phyloP scores from a whole-genome alignment of 2,888 invertebrate species.

The Reticulitermes lucifugus region DNA sequence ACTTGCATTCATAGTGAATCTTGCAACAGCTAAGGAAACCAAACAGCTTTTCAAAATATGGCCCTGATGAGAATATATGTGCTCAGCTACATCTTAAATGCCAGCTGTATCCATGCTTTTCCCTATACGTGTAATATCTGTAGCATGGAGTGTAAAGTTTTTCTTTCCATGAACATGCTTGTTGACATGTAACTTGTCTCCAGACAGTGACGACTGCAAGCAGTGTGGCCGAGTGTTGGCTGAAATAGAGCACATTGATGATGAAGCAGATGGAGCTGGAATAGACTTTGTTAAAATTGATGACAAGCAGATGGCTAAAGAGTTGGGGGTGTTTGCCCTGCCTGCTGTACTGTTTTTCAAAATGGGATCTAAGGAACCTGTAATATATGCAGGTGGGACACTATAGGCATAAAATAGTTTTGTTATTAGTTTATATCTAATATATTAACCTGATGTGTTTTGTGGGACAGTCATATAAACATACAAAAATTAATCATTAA shows the following conservation, averaged over 20 bases:
- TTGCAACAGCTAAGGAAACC: too few relatives aligned
- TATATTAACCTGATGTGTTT: too few relatives aligned
- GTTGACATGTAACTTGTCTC: slow-evolving; percentile 34
- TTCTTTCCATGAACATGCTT: background rate
- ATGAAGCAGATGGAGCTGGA: slow-evolving; percentile 90
- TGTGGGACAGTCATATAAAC: too few relatives aligned
- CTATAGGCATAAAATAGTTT: too few relatives aligned
- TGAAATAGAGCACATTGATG: slow-evolving; percentile 93
- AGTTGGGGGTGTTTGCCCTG: slow-evolving; percentile 88
- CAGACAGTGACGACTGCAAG: slow-evolving; percentile 95
- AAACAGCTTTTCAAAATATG: too few relatives aligned
- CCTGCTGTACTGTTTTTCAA: slow-evolving; percentile 93
- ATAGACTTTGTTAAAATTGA: slow-evolving; percentile 95
- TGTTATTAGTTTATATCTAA: too few relatives aligned
- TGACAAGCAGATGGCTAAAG: slow-evolving; percentile 87
- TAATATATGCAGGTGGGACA: slow-evolving; percentile 84
- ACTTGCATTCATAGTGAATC: too few relatives aligned
- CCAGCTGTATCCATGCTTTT: too few relatives aligned
- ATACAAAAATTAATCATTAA: too few relatives aligned
- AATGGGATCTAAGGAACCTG: slow-evolving; percentile 87
- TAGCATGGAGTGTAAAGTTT: background rate
- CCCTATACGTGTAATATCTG: too few relatives aligned
- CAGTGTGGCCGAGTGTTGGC: slow-evolving; percentile 89
- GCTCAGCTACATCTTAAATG: too few relatives aligned
- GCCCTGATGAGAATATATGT: too few relatives aligned